Conservation (phyloP, 2,113 vertebrate species). For the Symphodus melops region DNA sequence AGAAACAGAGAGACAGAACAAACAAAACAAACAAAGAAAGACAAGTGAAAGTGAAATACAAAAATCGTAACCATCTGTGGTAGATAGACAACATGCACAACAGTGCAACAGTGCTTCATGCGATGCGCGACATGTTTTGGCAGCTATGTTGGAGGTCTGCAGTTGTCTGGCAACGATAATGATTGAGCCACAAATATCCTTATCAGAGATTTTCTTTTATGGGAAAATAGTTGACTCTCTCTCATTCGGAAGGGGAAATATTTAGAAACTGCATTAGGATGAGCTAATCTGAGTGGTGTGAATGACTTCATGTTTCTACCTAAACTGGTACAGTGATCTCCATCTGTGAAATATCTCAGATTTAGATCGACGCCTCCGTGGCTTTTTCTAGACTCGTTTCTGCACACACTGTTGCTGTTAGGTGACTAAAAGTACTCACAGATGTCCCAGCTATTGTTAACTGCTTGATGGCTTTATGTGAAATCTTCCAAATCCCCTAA, state of each 20-base stretch:
- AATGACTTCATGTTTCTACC: constrained; percentile 43
- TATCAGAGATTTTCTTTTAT: constrained; percentile 14
- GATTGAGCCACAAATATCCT: constrained; percentile 21
- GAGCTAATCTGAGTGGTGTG: constrained; percentile 23
- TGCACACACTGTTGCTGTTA: constrained; percentile 11
- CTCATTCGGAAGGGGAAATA: background rate
- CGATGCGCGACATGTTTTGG: constrained; percentile 28
- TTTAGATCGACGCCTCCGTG: constrained; percentile 29
- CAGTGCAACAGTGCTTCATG: constrained; percentile 19
- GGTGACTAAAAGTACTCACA: constrained; percentile 22
- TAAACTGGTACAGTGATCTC: constrained; percentile 31
- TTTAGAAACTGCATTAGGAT: constrained; percentile 18
- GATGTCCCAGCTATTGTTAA: background rate
- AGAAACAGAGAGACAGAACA: constrained; percentile 11
- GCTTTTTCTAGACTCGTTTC: constrained; percentile 25
- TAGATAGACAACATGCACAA: constrained; percentile 25
- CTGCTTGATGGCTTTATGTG: background rate
- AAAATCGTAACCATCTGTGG: constrained; percentile 21
- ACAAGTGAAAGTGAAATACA: constrained; percentile 60
- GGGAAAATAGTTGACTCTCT: constrained; percentile 2
- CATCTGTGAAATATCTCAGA: constrained; percentile 33
- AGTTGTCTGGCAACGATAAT: constrained; percentile 22
- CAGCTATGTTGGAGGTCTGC: constrained; percentile 46
- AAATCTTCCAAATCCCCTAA: background rate
- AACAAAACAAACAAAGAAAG: constrained; percentile 24